Conservation (phyloP, 2,797 vertebrate species). For the Clarias fuscus region DNA sequence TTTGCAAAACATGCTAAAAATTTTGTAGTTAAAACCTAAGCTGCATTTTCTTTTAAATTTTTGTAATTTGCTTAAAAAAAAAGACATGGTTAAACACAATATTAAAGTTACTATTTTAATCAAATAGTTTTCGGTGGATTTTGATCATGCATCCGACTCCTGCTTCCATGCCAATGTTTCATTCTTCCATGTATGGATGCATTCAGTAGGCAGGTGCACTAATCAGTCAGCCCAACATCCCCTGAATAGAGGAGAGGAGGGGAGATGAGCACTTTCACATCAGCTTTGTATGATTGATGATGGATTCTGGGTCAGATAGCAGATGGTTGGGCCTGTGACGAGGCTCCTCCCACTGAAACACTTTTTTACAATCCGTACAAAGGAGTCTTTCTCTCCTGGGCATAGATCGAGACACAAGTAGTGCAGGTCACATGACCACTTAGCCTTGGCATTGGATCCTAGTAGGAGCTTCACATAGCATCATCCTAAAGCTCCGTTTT, state of each 20-base stretch:
- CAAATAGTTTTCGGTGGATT: background rate
- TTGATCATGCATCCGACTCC: background rate
- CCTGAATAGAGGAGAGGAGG: slow-evolving; percentile 2
- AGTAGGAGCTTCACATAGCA: slow-evolving; percentile 26
- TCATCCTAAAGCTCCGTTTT: background rate
- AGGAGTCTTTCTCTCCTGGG: slow-evolving; percentile 47
- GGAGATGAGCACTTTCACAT: slow-evolving; percentile 5
- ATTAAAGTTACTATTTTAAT: slow-evolving; percentile 10
- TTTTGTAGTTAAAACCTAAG: background rate
- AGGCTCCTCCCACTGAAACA: slow-evolving; percentile 20
- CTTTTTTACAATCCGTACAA: slow-evolving; percentile 44
- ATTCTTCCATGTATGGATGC: background rate
- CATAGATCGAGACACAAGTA: slow-evolving; percentile 15
- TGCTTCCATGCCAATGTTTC: background rate
- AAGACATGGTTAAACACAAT: background rate
- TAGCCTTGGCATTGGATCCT: slow-evolving; percentile 19
- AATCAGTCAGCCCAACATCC: background rate
- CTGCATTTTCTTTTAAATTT: background rate
- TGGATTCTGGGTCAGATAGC: slow-evolving; percentile 47
- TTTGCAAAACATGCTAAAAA: background rate
- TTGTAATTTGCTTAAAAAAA: background rate
- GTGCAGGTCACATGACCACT: slow-evolving; percentile 42
- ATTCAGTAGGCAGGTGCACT: slow-evolving; percentile 37
- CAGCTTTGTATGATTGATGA: slow-evolving; percentile 16
- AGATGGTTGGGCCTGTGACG: slow-evolving; percentile 26